Evolutionary conservation across 2,888 invertebrate species (phyloP), one percentile per base, ranked within the genome.

Genomic region (Seladonia tumulorum): DNA sequence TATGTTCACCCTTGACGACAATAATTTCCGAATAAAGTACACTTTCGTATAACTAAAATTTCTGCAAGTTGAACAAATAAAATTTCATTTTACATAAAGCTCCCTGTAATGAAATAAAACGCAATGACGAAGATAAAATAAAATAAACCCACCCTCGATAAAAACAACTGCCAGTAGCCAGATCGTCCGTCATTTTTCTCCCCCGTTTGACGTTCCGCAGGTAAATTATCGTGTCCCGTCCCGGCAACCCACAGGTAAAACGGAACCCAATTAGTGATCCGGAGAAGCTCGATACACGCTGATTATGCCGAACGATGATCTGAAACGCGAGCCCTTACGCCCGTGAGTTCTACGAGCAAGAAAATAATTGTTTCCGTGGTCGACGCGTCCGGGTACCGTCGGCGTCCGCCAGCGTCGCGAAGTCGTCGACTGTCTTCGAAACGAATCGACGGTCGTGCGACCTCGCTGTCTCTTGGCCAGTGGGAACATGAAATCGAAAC

Each of bases 361-460:
- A 39, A 12, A 39, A 10, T 35, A 45, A 29, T 29, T 35, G 63
- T 63, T 16, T 0, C 7, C 29, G 63, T 35, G 18, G 2, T 18
- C 42, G 12, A 18, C 42, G 35, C 25, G 47, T n/a, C 5, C 1
- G 68, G 8, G 29, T 66, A 16, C 3, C 60, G 39, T 68, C 53
- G 29, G 53, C n/a, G 4, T 57, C 57, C 57, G n/a, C n/a, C 45
- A 80, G 79, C 79, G 74, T 79, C 77, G 79, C 74, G 79, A 88
- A 90, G 73, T 88, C 88, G 90, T 86, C 90, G 90, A 89, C 82
- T 90, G 90, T 90, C 88, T 82, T 79, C 60, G 29, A 66, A 80
- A 76, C 78, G 81, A 88, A 83, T 76, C 81, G 87, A 83, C 86
- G 84, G 86, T 83, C 83, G 82, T 79, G 76, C 81, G 86, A 76